phyloP scores from a whole-genome alignment of 2,113 vertebrate genomes.

The Carollia perspicillata region DNA sequence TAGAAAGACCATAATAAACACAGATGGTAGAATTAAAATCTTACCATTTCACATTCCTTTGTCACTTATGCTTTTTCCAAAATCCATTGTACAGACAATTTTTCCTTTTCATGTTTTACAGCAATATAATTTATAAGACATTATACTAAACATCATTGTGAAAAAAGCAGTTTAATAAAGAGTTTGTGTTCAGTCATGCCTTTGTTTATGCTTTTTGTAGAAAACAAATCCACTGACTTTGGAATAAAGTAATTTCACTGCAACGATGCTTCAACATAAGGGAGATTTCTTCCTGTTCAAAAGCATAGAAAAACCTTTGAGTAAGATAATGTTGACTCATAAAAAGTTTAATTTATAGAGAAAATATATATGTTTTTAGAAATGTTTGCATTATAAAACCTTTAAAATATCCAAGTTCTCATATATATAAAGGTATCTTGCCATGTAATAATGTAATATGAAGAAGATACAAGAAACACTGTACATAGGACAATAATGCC shows the following conservation, averaged over 20 bases:
- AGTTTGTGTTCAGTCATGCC: background rate
- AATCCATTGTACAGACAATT: background rate
- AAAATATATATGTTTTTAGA: background rate
- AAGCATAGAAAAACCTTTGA: background rate
- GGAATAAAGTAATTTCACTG: slow-evolving; percentile 39
- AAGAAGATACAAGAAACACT: no score
- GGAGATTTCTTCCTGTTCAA: background rate
- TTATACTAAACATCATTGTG: background rate
- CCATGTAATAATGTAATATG: no score
- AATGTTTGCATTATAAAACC: background rate
- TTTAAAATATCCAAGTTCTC: background rate
- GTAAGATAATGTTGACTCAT: background rate
- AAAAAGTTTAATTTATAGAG: background rate
- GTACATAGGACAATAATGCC: no score
- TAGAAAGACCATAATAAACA: slow-evolving; percentile 25
- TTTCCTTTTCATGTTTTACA: slow-evolving; percentile 11
- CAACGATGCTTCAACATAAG: background rate
- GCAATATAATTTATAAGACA: background rate
- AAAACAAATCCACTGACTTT: slow-evolving; percentile 34
- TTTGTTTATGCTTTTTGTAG: background rate
- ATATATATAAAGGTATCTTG: background rate
- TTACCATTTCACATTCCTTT: background rate
- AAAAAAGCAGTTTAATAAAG: background rate
- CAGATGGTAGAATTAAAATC: slow-evolving; percentile 4
- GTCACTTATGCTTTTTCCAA: background rate